Conservation (phyloP, 2,888 invertebrate species). For the Calephelis perditalis region DNA sequence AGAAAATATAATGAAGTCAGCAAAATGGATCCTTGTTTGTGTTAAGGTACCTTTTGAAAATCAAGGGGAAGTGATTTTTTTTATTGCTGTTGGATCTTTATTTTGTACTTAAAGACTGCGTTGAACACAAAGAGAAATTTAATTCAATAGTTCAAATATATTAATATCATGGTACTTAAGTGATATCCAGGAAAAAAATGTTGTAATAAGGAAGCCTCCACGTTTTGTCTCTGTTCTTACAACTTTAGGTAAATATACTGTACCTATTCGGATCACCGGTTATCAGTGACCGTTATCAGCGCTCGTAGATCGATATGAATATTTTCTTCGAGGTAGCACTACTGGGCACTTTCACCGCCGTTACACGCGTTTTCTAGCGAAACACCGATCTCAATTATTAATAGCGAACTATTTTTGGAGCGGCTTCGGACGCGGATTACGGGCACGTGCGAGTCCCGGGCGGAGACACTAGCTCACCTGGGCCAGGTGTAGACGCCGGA, state of each 20-base stretch:
- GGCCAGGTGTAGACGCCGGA: conserved; percentile 99
- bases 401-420: conserved; percentile 78
- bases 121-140: too few relatives aligned
- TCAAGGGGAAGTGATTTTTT: too few relatives aligned
- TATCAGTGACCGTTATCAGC: conserved; percentile 54
- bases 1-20: too few relatives aligned
- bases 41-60: too few relatives aligned
- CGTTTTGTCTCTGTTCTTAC: conserved; percentile 8
- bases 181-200: too few relatives aligned
- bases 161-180: too few relatives aligned
- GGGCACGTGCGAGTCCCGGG: conserved; percentile 77
- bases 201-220: too few relatives aligned
- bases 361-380: conserved; percentile 78
- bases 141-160: too few relatives aligned
- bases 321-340: conserved; percentile 64
- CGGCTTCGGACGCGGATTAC: conserved; percentile 75
- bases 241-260: conserved; percentile 22
- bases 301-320: conserved; percentile 67
- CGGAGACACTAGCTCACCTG: conserved; percentile 85
- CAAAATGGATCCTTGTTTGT: too few relatives aligned
- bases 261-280: too few relatives aligned
- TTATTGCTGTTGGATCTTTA: too few relatives aligned
- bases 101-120: too few relatives aligned
- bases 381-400: conserved; percentile 79
- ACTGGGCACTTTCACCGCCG: conserved; percentile 83